Percentiles rank a stretch among this genome's conserved stretches.
phyloP scores from a whole-genome alignment of 1,140 invertebrate species.

The Zaprionus capensis region DNA sequence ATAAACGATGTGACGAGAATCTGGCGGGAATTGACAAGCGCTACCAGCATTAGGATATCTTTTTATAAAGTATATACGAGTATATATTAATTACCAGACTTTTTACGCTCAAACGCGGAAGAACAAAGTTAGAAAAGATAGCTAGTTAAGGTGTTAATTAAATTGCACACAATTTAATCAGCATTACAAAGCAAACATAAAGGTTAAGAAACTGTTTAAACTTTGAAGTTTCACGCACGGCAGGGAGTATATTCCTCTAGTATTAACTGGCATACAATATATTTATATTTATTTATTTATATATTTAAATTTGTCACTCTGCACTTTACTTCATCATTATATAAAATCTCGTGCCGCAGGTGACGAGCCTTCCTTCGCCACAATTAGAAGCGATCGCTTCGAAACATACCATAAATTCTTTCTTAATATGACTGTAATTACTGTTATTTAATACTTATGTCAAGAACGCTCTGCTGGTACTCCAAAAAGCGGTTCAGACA shows the following conservation, averaged over 20 bases:
- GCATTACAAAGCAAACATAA: not conserved
- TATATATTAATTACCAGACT: conserved; percentile 10
- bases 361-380: conserved; percentile 1
- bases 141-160: not conserved
- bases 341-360: not conserved
- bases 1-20: conserved; percentile 11
- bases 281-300: not conserved
- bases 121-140: not conserved
- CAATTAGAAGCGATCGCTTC: not conserved
- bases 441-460: conserved; percentile 8
- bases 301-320: not conserved
- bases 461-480: not conserved
- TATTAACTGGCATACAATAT: not conserved
- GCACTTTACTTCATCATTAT: not conserved
- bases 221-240: not conserved
- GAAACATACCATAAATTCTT: not conserved
- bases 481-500: not conserved
- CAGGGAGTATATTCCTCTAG: not conserved
- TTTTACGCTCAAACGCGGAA: conserved; percentile 13
- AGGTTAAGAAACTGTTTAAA: not conserved
- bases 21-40: not conserved
- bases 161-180: not conserved
- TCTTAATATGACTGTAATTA: conserved; percentile 3
- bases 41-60: not conserved
- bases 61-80: too few species aligned